These are phyloP conservation scores for Lampropteryx suffumata DNA, from an alignment of 2,888 invertebrate genomes.

Conservation along the genomic window DNA sequence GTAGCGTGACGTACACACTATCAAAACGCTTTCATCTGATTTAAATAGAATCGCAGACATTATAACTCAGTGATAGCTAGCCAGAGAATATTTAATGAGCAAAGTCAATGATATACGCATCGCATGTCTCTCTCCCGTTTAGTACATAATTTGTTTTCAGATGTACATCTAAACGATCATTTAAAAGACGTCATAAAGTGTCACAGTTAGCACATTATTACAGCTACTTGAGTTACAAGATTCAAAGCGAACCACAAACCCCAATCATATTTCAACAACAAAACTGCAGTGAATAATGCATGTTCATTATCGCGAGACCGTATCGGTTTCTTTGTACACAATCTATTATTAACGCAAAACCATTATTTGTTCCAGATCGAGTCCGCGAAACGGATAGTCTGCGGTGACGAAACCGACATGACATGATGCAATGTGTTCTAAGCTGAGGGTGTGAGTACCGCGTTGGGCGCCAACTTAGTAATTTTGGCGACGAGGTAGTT, in stretches of 20 bases:
- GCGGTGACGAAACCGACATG: conserved; percentile 57
- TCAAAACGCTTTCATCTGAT: conserved; percentile 20
- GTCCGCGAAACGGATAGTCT: conserved; percentile 57
- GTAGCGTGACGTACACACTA: conserved; percentile 18
- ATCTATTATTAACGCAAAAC: conserved; percentile 59
- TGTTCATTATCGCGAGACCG: conserved; percentile 24
- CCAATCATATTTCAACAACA: conserved; percentile 26
- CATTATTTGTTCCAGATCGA: conserved; percentile 70
- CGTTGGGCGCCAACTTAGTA: conserved; percentile 35
- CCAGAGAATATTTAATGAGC: conserved; percentile 8
- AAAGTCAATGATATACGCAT: conserved; percentile 3
- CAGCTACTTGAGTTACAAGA: conserved; percentile 8
- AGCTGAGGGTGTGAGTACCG: conserved; percentile 23
- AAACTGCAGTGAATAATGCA: conserved; percentile 24
- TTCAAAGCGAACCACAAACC: conserved; percentile 19
- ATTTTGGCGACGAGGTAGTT: conserved; percentile 34
- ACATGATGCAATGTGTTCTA: conserved; percentile 32
- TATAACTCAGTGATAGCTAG: conserved; percentile 17
- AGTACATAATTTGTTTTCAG: not conserved
- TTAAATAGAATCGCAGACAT: conserved; percentile 23
- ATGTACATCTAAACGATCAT: conserved; percentile 3
- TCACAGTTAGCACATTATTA: conserved; percentile 11
- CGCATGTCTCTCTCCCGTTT: conserved; percentile 1
- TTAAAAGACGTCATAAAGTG: not conserved
- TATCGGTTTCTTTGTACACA: conserved; percentile 49